Percentiles rank a stretch among this genome's conserved stretches.
phyloP scores from a whole-genome alignment of 2,797 vertebrate species.

The Rhabdomys pumilio region DNA sequence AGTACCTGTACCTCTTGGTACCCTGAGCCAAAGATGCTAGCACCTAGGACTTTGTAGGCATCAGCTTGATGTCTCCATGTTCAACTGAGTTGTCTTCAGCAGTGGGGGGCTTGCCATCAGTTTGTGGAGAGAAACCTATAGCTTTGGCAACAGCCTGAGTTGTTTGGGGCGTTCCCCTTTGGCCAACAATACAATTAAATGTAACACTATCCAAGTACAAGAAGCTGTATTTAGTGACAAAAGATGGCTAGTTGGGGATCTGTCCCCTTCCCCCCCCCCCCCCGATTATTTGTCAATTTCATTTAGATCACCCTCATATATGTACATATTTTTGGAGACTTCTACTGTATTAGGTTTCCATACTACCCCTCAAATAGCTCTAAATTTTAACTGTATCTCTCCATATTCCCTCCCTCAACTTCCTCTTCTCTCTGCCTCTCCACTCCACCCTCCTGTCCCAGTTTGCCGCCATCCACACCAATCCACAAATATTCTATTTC shows the following conservation, averaged over 20 bases:
- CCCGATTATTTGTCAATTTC: background rate
- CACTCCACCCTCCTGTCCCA: background rate
- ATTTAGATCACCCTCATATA: background rate
- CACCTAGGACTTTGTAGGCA: background rate
- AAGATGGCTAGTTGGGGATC: background rate
- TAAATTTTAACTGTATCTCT: background rate
- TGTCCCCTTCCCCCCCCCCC: background rate
- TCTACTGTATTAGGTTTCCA: background rate
- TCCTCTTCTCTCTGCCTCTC: background rate
- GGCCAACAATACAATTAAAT: background rate
- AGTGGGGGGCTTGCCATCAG: background rate
- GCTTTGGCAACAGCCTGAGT: background rate
- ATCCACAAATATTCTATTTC: background rate
- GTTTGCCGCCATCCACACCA: background rate
- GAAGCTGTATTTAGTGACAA: background rate
- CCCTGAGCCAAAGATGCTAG: background rate
- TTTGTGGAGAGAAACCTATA: background rate
- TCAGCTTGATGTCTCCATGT: background rate
- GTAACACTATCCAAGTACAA: background rate
- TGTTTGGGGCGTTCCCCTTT: background rate
- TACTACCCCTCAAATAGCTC: background rate
- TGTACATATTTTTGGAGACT: background rate
- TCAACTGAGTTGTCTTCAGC: background rate
- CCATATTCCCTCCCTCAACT: background rate
- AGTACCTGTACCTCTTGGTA: background rate